Base-by-base conservation (phyloP, 2,113 vertebrate species). In the Semnornis frantzii region DNA sequence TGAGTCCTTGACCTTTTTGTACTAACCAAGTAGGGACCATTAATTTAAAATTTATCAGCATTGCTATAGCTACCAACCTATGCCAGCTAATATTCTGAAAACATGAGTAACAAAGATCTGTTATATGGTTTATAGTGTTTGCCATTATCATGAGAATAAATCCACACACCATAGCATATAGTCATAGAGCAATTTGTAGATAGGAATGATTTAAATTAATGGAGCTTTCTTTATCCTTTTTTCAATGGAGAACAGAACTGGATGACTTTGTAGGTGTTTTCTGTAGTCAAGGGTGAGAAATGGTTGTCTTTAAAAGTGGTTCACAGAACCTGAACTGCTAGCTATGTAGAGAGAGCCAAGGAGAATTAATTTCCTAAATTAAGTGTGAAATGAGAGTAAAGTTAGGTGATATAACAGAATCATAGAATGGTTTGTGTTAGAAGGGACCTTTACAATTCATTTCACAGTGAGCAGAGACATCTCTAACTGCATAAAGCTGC, bases 11-110 rank as follows among this genome's bases (percentile, higher is more conserved):
- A 95, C 69, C 52, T 83, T 85, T 94, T 12, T 6, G 15, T 82
- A 37, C 37, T 28, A 82, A 84, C 27, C 31, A 89, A 92, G 68
- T 28, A 83, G 59, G 11, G 54, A 34, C 13, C 31, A 84, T 89
- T 94, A 74, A 68, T 94, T 78, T 92, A 57, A 68, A 78, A 92
- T 87, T 78, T 92, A 81, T 95, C 81, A 64, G 48, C 44, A 83
- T 93, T 93, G 62, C 62, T 39, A 84, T 81, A 11, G 87, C 33
- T 84, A 81, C 89, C 24, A 20, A 55, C 31, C n/a, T 28, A 7
- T 72, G 33, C 33, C 81, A 90, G 73, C 9, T 81, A 75, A 82
- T 89, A 86, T 75, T 86, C 71, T 71, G 27, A 62, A 93, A 78
- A 64, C 72, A 78, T 52, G 71, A 90, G 60, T 88, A 86, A 34